phyloP scores from a whole-genome alignment of 2,113 vertebrate species.

The Ibidorhyncha struthersii region DNA sequence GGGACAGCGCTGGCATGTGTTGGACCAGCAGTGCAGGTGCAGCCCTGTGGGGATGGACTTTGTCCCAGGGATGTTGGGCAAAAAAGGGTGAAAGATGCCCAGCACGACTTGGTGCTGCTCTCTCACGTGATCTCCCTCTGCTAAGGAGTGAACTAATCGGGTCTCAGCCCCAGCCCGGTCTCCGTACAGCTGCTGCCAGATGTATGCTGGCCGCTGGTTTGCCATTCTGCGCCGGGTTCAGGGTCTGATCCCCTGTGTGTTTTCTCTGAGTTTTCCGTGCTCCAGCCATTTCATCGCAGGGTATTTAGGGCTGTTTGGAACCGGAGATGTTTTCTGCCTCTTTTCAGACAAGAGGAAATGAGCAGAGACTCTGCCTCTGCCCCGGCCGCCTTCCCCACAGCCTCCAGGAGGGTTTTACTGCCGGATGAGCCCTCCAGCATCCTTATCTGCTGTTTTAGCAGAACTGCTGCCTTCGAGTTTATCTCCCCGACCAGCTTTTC shows the following conservation, averaged over 20 bases:
- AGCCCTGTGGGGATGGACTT: rapidly evolving
- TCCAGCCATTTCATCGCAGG: rapidly evolving
- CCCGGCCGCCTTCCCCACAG: rapidly evolving
- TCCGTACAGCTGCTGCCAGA: neutral
- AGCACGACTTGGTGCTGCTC: rapidly evolving
- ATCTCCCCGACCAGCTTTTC: neutral
- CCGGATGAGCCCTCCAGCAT: rapidly evolving
- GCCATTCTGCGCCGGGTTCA: rapidly evolving
- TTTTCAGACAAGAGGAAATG: no score
- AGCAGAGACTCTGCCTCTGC: neutral
- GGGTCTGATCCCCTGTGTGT: rapidly evolving
- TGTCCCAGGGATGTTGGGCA: neutral
- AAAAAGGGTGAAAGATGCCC: neutral
- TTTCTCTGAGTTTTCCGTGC: neutral
- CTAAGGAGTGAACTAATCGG: neutral
- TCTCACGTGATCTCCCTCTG: rapidly evolving
- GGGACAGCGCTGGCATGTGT: rapidly evolving
- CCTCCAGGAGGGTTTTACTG: rapidly evolving
- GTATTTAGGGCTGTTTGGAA: neutral
- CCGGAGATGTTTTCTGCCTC: neutral
- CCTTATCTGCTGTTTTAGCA: neutral
- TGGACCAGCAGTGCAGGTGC: neutral
- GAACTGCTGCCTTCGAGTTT: neutral
- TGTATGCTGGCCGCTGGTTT: rapidly evolving
- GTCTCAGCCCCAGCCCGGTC: neutral